phyloP scores from a whole-genome alignment of 1,140 invertebrate species.

The Bemisia tabaci region DNA sequence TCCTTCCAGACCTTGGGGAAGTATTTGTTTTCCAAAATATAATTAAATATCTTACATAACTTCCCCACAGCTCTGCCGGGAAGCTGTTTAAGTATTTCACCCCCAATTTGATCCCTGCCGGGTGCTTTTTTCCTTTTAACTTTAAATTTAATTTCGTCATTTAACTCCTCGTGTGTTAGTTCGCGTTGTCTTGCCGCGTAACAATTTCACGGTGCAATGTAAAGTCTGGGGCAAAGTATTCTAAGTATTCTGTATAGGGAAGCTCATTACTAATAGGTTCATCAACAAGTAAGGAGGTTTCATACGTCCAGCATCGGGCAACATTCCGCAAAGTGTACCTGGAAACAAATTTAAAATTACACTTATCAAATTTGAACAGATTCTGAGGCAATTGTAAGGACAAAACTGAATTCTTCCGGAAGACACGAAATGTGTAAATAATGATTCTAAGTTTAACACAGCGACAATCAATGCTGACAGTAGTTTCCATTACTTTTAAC shows the following conservation, averaged over 20 bases:
- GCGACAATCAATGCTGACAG: too few relatives aligned
- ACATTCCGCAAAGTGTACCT: slow-evolving; percentile 93
- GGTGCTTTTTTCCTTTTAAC: not conserved
- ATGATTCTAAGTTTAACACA: too few relatives aligned
- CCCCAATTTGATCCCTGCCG: not conserved
- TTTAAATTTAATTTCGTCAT: not conserved
- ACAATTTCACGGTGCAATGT: slow-evolving; percentile 80
- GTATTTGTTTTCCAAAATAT: not conserved
- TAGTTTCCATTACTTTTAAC: too few relatives aligned
- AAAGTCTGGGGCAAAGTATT: slow-evolving; percentile 93
- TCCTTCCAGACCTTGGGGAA: slow-evolving; percentile 21
- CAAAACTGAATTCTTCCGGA: not conserved
- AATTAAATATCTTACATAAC: not conserved
- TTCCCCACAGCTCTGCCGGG: not conserved
- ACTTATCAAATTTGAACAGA: too few relatives aligned
- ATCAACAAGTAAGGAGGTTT: slow-evolving; percentile 87
- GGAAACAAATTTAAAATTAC: slow-evolving; percentile 12
- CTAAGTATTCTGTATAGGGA: slow-evolving; percentile 85
- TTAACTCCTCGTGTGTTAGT: too few relatives aligned
- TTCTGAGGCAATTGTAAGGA: not conserved
- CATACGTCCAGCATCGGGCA: slow-evolving; percentile 97
- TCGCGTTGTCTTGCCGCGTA: slow-evolving; percentile 75
- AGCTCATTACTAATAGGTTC: slow-evolving; percentile 83
- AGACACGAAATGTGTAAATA: slow-evolving; percentile 6
- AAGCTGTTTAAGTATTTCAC: not conserved